Percentiles rank a stretch among this genome's conserved stretches.
Evolutionary conservation across 2,113 vertebrate genomes (phyloP).

Genomic region (Leptobrachium leishanense): DNA sequence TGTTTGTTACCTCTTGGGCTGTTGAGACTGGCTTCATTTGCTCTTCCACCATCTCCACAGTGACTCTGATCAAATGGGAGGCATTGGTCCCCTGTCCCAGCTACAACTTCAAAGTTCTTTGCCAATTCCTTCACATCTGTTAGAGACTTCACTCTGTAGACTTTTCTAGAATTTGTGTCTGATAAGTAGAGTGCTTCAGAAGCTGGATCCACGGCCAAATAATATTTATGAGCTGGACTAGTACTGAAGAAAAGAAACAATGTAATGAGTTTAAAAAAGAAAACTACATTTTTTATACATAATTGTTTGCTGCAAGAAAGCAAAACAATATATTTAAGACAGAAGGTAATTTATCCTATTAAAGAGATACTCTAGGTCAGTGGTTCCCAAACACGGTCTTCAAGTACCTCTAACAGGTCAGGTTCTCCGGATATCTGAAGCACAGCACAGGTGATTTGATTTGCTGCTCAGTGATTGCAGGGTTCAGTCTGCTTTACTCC

Average conservation of each 20-base stretch:
- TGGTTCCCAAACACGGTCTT: no score
- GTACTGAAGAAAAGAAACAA: conserved; percentile 72
- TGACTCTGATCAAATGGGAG: conserved; percentile 95
- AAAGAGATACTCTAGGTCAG: no score
- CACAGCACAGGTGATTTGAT: no score
- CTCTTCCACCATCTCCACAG: conserved; percentile 92
- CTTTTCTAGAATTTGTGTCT: conserved; percentile 91
- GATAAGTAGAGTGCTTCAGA: conserved; percentile 92
- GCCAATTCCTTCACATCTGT: conserved; percentile 87
- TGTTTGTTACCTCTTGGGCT: conserved; percentile 87
- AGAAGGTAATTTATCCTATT: no score
- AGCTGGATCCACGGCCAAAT: conserved; percentile 91
- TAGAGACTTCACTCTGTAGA: conserved; percentile 88
- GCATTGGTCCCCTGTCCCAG: conserved; percentile 94
- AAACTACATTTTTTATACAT: no score
- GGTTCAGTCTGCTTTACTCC: no score
- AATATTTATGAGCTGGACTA: conserved; percentile 96
- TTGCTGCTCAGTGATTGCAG: no score
- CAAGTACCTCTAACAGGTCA: no score
- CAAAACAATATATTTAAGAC: no score
- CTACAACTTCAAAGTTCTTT: conserved; percentile 91
- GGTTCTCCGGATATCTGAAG: no score
- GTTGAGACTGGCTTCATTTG: conserved; percentile 88
- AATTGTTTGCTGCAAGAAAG: no score
- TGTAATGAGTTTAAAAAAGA: neutral